Conservation (phyloP, 2,888 invertebrate species). For the Nycteola revayana region DNA sequence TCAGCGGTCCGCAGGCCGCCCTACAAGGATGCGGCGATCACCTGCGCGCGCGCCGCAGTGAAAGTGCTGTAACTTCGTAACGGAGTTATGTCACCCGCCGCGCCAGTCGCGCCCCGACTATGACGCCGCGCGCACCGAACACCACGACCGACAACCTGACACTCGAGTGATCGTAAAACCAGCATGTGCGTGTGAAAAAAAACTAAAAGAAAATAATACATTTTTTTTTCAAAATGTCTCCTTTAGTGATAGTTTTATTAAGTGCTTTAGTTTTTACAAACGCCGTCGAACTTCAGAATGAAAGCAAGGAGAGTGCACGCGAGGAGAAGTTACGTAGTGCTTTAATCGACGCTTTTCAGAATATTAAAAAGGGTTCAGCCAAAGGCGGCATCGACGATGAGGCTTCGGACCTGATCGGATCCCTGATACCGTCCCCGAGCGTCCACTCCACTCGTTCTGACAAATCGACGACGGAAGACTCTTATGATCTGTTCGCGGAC, state of each 20-base stretch:
- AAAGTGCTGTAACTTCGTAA: conserved; percentile 68
- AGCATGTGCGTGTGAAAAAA: conserved; percentile 54
- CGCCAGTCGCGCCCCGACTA: conserved; percentile 60
- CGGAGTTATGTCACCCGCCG: conserved; percentile 68
- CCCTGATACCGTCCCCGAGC: conserved; percentile 40
- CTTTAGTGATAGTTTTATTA: conserved; percentile 57
- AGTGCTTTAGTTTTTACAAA: conserved; percentile 54
- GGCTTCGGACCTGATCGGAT: conserved; percentile 64
- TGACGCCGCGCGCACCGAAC: conserved; percentile 61
- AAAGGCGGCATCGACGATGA: conserved; percentile 65
- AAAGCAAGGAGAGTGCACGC: conserved; percentile 56
- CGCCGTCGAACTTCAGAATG: conserved; percentile 50
- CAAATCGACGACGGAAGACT: conserved; percentile 48
- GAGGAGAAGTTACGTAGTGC: conserved; percentile 71
- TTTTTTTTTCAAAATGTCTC: conserved; percentile 51
- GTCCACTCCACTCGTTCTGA: conserved; percentile 41
- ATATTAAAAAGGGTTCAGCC: conserved; percentile 67
- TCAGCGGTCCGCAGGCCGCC: conserved; percentile 35
- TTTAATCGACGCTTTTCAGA: conserved; percentile 74
- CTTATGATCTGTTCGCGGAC: conserved; percentile 64
- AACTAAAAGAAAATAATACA: conserved; percentile 5
- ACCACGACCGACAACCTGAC: conserved; percentile 9
- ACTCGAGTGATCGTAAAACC: conserved; percentile 17
- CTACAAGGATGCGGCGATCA: conserved; percentile 49
- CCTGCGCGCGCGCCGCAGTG: conserved; percentile 54